These are phyloP conservation scores for Magallana ariakensis DNA, from an alignment of 1,140 invertebrate genomes.

Conservation along the genomic window DNA sequence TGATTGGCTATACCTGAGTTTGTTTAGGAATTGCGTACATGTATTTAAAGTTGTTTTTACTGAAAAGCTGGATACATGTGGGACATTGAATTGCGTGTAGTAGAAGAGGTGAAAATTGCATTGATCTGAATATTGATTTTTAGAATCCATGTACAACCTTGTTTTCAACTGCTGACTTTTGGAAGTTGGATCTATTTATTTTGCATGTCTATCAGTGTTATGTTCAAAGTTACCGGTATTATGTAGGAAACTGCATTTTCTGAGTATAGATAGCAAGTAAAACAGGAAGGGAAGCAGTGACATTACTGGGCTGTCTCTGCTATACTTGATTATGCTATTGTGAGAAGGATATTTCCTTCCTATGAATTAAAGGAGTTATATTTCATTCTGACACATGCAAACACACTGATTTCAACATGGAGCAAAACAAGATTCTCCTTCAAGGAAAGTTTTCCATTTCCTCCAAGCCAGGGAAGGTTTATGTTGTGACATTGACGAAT, in stretches of 20 bases:
- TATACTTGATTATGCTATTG: not conserved
- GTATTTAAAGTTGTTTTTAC: too few species aligned
- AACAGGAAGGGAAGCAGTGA: constrained; percentile 12
- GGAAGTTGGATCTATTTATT: not conserved
- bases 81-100: not conserved
- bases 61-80: not conserved
- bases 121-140: not conserved
- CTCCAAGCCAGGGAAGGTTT: not conserved
- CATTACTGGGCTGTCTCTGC: not conserved
- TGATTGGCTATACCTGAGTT: not conserved
- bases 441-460: constrained; percentile 13
- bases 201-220: not conserved
- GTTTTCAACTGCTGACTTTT: not conserved
- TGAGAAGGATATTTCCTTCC: not conserved
- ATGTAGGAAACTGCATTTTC: not conserved
- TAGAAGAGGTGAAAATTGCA: not conserved
- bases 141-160: not conserved
- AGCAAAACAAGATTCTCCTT: not conserved
- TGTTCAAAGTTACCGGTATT: not conserved
- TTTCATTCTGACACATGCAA: too few species aligned
- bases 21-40: not conserved
- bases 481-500: not conserved
- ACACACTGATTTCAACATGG: not conserved
- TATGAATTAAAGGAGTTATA: too few species aligned
- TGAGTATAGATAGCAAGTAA: not conserved